Evolutionary conservation across 2,113 vertebrate species (phyloP), one percentile per base, ranked within the genome.

Genomic region (Bolborhynchus lineola): DNA sequence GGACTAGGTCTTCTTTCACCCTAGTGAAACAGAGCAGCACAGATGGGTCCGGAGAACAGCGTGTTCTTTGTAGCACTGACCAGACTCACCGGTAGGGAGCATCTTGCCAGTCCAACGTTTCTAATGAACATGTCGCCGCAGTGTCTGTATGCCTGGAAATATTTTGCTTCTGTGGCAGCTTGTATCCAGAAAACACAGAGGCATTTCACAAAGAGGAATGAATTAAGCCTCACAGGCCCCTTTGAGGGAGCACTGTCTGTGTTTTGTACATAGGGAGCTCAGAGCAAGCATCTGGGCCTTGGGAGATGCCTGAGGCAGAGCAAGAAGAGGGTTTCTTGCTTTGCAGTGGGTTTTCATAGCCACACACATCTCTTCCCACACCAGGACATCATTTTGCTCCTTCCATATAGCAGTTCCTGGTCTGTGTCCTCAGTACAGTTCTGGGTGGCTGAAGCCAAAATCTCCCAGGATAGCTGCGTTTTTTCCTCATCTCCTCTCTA

Each of bases 81-180:
- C 6, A 12, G 86, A 33, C 86, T 69, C 81, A 37, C 80, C 35
- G 0, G 57, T 25, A 62, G 81, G 53, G 93, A 95, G 83, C 78
- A 87, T 92, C 95, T 82, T 3, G 2, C 77, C 46, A 1, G 4
- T 41, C 77, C 80, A 64, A 15, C 33, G 2, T 26, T 79, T 41
- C 81, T 65, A 72, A 94, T 42, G 71, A 92, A 86, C 16, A 0
- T 44, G 82, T 89, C 20, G 19, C 92, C 49, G 0, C 80, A 12
- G 69, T 49, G 88, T 96, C 95, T 96, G 90, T 80, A 11, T 0
- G 0, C 80, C 39, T 91, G 74, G 74, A 94, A 94, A 93, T 82
- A 50, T 83, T 96, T 95, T 76, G 83, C 86, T 94, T 91, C 90
- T 93, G 86, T 7, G 44, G 95, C 74, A 87, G 77, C 84, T 79